phyloP scores from a whole-genome alignment of 2,888 invertebrate species.

The Malthinus seriepunctatus region DNA sequence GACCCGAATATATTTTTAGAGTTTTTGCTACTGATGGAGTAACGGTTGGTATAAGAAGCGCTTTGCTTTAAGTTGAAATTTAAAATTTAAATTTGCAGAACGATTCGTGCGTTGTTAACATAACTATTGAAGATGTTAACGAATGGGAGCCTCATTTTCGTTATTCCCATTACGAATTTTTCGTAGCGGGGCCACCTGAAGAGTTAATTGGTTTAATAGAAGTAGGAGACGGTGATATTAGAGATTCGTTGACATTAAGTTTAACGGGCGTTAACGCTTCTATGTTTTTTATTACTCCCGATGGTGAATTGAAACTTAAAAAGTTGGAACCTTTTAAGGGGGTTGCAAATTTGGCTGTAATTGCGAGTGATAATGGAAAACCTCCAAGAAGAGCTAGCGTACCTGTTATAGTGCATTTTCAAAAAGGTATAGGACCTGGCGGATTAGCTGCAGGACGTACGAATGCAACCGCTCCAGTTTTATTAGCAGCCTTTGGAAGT shows the following conservation, averaged over 20 bases:
- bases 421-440: constrained; percentile 50
- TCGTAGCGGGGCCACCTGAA: constrained; percentile 50
- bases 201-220: constrained; percentile 69
- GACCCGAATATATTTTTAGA: constrained; percentile 72
- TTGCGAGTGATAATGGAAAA: constrained; percentile 81
- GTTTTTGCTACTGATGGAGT: constrained; percentile 81
- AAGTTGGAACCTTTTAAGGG: constrained; percentile 33
- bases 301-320: constrained; percentile 69
- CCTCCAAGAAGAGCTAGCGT: constrained; percentile 79
- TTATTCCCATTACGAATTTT: constrained; percentile 86
- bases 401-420: constrained; percentile 69
- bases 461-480: constrained; percentile 45
- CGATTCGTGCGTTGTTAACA: constrained; percentile 79
- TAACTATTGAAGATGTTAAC: constrained; percentile 84
- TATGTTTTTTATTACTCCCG: constrained; percentile 64
- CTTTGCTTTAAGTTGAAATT: background rate
- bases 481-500: constrained; percentile 68
- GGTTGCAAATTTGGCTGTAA: constrained; percentile 55
- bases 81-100: constrained; percentile 61
- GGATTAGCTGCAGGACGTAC: constrained; percentile 36
- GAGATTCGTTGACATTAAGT: constrained; percentile 73
- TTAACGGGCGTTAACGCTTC: constrained; percentile 55
- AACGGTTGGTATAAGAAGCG: constrained; percentile 59
- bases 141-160: constrained; percentile 93
- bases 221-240: constrained; percentile 85